Base-by-base conservation (phyloP, 2,888 invertebrate genomes). In the Conistra vaccinii region DNA sequence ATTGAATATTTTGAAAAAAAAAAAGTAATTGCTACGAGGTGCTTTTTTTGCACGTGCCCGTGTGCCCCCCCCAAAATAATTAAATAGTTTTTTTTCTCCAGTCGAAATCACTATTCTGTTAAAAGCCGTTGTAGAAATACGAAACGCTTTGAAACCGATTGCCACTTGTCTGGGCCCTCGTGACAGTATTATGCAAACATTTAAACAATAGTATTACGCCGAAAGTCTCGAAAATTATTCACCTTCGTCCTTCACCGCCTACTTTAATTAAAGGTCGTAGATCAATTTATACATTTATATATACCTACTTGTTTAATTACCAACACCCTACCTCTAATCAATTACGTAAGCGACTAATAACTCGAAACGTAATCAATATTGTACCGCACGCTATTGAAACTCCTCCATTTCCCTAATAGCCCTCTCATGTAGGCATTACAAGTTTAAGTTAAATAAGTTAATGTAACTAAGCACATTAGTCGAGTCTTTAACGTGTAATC, bases 361-460 rank as follows among this genome's bases (percentile, higher is more conserved):
- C 57, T 35, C 10, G 29, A 14, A 55, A 61, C 29, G 79, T 53
- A 78, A 81, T 81, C 83, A 81, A 79, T 81, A 81, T 53, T 23
- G 45, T 17, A 73, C 72, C 69, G 57, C 72, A 73, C 48, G 58
- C 68, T 53, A 78, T 66, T 69, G 45, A 66, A 61, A 71, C 58
- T 69, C 55, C 12, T 29, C 66, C 57, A 58, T 67, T 69, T 57
- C 20, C 80, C 23, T 81, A 83, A 73, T 83, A 69, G 79, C 69
- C n/a, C 60, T 69, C 32, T 20, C 58, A 39, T 61, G 79, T 62
- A 65, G 45, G 62, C 51, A 53, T 80, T 62, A 78, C 39, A 55
- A 67, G 63, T 76, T 57, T 65, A 79, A 73, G 57, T 78, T 83
- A 73, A 69, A 78, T 83, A 78, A 73, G 61, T 73, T 70, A 67